These are phyloP conservation scores for Mus musculus DNA, from an alignment of 2,113 vertebrate species.

Conservation along the genomic window GRCm39 chrX:11009001-11009500, in stretches of 20 bases:
- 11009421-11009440: constrained; percentile 42
- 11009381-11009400: background rate
- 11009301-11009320: background rate
- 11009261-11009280: background rate
- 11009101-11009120: background rate
- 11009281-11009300: background rate
- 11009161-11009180: constrained; percentile 53
- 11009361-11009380: background rate
- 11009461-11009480: constrained; percentile 37
- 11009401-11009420: background rate
- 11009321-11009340: background rate
- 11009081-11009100: background rate
- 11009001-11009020: background rate
- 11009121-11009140: constrained; percentile 3
- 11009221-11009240: background rate
- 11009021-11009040: constrained; percentile 52
- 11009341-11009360: constrained; percentile 21
- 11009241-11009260: background rate
- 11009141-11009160: constrained; percentile 21
- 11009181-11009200: constrained; percentile 14
- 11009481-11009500: background rate
- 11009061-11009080: background rate
- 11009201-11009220: background rate
- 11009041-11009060: background rate
- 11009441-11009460: constrained; percentile 59